phyloP scores from a whole-genome alignment of 1,140 invertebrate genomes.

The Drosophila neocordata region DNA sequence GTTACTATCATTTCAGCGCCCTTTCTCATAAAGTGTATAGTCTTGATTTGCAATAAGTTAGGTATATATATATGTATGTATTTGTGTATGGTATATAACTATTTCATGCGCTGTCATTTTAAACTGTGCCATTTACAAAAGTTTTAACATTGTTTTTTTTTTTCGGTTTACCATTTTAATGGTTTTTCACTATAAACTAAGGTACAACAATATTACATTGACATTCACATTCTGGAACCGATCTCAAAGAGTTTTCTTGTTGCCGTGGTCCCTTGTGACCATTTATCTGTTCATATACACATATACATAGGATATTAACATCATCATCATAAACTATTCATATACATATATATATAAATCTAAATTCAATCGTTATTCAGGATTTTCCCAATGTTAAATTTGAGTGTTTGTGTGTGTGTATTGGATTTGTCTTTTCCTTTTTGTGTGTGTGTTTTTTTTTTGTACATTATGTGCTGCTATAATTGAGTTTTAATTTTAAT shows the following conservation, averaged over 20 bases:
- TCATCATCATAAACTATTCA: not conserved
- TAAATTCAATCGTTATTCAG: slow-evolving; percentile 8
- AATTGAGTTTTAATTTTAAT: slow-evolving; percentile 31
- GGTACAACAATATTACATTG: slow-evolving; percentile 53
- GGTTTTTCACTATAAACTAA: slow-evolving; percentile 23
- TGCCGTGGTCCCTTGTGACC: slow-evolving; percentile 50
- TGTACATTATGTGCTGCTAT: slow-evolving; percentile 73
- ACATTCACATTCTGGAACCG: slow-evolving; percentile 40
- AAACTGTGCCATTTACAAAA: slow-evolving; percentile 12
- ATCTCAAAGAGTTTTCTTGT: slow-evolving; percentile 16
- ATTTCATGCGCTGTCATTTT: slow-evolving; percentile 9
- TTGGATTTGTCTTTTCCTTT: slow-evolving; percentile 25
- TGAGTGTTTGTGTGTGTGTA: slow-evolving; percentile 7
- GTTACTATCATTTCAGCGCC: not conserved
- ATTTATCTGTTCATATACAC: slow-evolving; percentile 51
- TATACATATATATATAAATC: slow-evolving; percentile 5
- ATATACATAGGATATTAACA: slow-evolving; percentile 31
- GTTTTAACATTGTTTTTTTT: slow-evolving; percentile 15
- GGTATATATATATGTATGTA: not conserved
- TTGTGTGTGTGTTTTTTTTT: slow-evolving; percentile 20
- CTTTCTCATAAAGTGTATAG: slow-evolving; percentile 32
- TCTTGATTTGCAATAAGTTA: slow-evolving; percentile 17
- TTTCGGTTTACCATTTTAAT: not conserved
- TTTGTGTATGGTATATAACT: slow-evolving; percentile 7
- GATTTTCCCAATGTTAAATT: slow-evolving; percentile 1